These are phyloP conservation scores for Calidris pugnax DNA, from an alignment of 2,113 vertebrate genomes.

Conservation along the genomic window DNA sequence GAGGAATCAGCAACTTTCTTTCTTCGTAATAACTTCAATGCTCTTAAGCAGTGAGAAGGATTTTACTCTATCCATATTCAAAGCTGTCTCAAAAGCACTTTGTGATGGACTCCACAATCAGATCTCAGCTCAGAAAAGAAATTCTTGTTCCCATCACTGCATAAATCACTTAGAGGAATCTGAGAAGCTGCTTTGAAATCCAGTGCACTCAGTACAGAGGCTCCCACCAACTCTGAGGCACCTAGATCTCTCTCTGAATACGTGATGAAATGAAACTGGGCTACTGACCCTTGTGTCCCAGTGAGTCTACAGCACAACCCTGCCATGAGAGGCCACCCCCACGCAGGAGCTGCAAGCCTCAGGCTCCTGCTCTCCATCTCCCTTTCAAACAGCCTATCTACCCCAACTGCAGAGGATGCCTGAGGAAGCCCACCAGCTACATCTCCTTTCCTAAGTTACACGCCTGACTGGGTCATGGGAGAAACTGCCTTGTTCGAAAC, in stretches of 20 bases:
- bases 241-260: background rate
- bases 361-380: background rate
- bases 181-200: background rate
- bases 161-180: background rate
- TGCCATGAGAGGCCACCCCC: background rate
- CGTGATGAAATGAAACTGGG: background rate
- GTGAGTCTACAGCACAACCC: background rate
- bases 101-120: background rate
- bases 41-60: background rate
- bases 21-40: conserved; percentile 5
- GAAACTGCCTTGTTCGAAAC: background rate
- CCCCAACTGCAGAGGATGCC: background rate
- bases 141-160: background rate
- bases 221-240: accelerated
- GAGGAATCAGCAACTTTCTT: conserved; percentile 41
- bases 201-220: background rate
- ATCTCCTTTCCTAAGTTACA: background rate
- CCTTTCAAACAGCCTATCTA: background rate
- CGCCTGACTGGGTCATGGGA: background rate
- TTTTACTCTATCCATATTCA: conserved; percentile 27
- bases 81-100: conserved; percentile 41
- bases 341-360: background rate
- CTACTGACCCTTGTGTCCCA: accelerated
- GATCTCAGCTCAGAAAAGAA: background rate
- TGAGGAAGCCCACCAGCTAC: background rate